Conservation (phyloP, 1,140 invertebrate genomes). For the Chrysoperla carnea region DNA sequence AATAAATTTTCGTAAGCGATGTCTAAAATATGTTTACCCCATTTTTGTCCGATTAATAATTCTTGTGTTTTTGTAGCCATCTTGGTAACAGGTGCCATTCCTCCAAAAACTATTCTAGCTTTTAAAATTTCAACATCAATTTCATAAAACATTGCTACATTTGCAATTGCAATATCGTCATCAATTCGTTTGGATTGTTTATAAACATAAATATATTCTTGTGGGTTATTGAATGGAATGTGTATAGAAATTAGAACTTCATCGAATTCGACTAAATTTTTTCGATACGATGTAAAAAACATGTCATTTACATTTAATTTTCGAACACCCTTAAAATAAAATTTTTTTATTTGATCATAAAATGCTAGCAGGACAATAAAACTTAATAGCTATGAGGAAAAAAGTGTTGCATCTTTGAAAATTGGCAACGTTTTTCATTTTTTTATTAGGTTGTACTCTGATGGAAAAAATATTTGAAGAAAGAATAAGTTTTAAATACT, state of each 20-base stretch:
- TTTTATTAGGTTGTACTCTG: too few species aligned
- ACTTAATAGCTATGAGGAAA: too few species aligned
- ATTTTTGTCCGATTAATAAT: conserved; percentile 41
- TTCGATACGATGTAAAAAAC: conserved; percentile 83
- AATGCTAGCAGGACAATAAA: too few species aligned
- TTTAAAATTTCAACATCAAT: conserved; percentile 39
- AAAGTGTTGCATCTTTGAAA: too few species aligned
- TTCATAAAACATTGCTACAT: conserved; percentile 55
- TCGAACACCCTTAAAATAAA: conserved; percentile 27
- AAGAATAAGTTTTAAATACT: too few species aligned
- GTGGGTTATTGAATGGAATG: conserved; percentile 34
- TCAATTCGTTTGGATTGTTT: conserved; percentile 85
- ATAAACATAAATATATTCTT: conserved; percentile 71
- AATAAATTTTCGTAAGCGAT: conserved; percentile 40
- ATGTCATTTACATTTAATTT: conserved; percentile 56
- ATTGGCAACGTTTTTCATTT: too few species aligned
- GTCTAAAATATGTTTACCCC: conserved; percentile 55
- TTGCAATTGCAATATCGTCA: conserved; percentile 93
- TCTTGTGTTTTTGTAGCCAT: conserved; percentile 50
- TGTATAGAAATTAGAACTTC: conserved; percentile 66
- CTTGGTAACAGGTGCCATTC: conserved; percentile 79
- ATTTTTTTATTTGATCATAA: too few species aligned
- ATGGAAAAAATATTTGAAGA: too few species aligned
- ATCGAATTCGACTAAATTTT: conserved; percentile 51
- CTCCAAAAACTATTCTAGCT: conserved; percentile 60